These are phyloP conservation scores for Aurelia aurita complex sp. Pacific DNA, from an alignment of 30 jellyfish, hydroid and myxozoan genomes.

Conservation along the genomic window DNA sequence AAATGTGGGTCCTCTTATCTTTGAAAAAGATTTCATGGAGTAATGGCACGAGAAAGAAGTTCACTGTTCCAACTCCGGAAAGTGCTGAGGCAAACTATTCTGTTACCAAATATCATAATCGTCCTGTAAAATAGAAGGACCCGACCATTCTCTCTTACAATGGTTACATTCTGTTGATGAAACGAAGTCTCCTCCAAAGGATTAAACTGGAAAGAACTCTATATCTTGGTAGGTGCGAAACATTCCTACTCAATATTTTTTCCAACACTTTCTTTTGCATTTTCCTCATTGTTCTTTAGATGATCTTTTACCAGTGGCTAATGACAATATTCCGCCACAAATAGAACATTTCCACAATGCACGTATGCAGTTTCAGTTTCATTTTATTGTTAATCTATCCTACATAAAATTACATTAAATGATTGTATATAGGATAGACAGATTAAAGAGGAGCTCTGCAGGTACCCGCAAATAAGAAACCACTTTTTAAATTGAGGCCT, in stretches of 20 bases:
- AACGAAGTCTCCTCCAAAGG: background rate
- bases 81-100: background rate
- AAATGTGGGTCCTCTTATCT: constrained; percentile 28
- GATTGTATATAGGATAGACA: too few relatives aligned
- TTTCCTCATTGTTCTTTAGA: background rate
- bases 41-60: background rate
- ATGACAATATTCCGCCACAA: background rate
- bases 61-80: constrained; percentile 2
- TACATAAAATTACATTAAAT: too few relatives aligned
- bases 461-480: too few relatives aligned
- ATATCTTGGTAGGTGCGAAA: background rate
- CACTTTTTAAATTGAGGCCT: too few relatives aligned
- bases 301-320: background rate
- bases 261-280: background rate
- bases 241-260: background rate
- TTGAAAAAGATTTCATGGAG: constrained; percentile 4
- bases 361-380: too few relatives aligned
- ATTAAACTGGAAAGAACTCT: background rate
- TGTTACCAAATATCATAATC: background rate
- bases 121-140: background rate
- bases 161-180: background rate
- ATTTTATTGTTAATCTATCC: too few relatives aligned
- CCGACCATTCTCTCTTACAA: background rate
- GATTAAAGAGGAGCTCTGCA: too few relatives aligned
- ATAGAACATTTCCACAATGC: too few relatives aligned